These are phyloP conservation scores for Cyanoderma ruficeps DNA, from an alignment of 2,113 vertebrate genomes.

Conservation along the genomic window DNA sequence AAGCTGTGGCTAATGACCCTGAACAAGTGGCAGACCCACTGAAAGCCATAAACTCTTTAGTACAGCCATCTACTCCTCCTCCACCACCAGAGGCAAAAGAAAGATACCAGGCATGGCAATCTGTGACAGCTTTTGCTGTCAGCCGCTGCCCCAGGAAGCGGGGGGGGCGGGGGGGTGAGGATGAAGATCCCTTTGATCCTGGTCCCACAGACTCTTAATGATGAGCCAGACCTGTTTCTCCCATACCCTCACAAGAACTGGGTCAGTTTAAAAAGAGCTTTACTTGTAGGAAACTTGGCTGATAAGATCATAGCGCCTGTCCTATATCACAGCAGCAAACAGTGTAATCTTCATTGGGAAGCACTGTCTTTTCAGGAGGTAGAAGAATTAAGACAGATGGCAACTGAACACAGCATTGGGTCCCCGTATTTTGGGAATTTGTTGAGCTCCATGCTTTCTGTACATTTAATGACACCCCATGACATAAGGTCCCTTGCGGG, in stretches of 20 bases:
- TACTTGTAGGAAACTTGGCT: background rate
- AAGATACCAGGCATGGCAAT: background rate
- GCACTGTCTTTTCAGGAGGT: background rate
- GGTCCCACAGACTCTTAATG: background rate
- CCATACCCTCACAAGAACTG: background rate
- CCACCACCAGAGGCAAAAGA: background rate
- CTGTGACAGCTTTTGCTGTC: background rate
- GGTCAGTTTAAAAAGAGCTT: background rate
- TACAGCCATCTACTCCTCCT: background rate
- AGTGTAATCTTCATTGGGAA: background rate
- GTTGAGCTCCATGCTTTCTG: background rate
- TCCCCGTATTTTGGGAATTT: background rate
- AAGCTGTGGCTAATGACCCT: background rate
- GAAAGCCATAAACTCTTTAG: background rate
- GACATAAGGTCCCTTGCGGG: background rate
- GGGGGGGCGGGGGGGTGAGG: fast-evolving
- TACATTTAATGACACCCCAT: background rate
- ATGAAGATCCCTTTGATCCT: background rate
- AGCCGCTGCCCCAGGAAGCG: background rate
- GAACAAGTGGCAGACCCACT: background rate
- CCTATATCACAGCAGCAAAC: background rate
- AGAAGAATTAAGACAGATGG: background rate
- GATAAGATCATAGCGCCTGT: background rate
- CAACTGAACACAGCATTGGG: background rate
- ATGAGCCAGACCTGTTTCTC: background rate